Base-by-base conservation (phyloP, 2,888 invertebrate genomes). In the Osmoderma eremita region DNA sequence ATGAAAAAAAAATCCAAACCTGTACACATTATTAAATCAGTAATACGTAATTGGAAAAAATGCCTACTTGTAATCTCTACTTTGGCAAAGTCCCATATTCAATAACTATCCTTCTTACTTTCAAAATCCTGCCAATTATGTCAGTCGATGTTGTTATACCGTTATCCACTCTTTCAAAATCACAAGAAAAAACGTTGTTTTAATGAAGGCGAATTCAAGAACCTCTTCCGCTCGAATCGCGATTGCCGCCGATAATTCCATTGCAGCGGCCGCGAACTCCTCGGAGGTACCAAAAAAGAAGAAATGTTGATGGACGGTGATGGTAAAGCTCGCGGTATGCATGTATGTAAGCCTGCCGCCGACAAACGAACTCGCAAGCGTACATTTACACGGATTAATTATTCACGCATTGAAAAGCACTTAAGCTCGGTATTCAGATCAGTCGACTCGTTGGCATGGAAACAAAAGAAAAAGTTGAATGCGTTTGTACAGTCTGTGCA, bases 401-500 rank as follows among this genome's bases (percentile, higher is more conserved):
- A 50, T 50, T 50, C 24, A 13, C 50, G 30, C 50, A 50, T 50
- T 13, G 30, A 22, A 24, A 50, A 50, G 50, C 50, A 50, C 50
- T 50, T 50, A 50, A 24, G 50, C 13, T 5, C n/a, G 50, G 22
- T 50, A 50, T 30, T 50, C 24, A 50, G 50, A 50, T 50, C 50
- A 8, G 50, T 13, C 24, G 13, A 24, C 24, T 50, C 13, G 24
- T 22, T 50, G 24, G 22, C 13, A 50, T 22, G 22, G 50, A 50
- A 50, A 50, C 17, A 50, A 20, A 50, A 50, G 22, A 50, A 13
- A 49, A 24, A 1, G 24, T 24, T 48, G 8, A 48, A 48, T 8
- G 48, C 13, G 10, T 18, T 8, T 12, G 50, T 15, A 50, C 10
- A 13, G 1, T 6, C 6, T 30, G 30, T 6, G 3, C 30, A 10